Percentiles rank a stretch among this genome's conserved stretches.
Conservation (phyloP, 1,140 invertebrate genomes). For the Drosophila suzukii region DNA sequence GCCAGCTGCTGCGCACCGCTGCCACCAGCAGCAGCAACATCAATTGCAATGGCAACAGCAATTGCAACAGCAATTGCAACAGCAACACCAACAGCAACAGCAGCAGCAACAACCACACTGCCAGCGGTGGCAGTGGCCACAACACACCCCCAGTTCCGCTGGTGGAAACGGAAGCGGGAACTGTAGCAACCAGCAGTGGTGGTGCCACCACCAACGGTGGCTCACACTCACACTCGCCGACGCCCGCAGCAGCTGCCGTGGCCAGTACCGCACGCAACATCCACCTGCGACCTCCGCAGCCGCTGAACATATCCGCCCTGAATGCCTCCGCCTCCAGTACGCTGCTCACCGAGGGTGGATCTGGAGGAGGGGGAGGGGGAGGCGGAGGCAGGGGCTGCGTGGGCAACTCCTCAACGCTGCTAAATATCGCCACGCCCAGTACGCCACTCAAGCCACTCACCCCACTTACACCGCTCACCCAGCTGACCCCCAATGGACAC, state of each 20-base stretch:
- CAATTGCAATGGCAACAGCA: slow-evolving; percentile 27
- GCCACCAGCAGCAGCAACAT: slow-evolving; percentile 21
- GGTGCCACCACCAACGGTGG: slow-evolving; percentile 10
- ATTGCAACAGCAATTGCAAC: slow-evolving; percentile 14
- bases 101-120: slow-evolving; percentile 23
- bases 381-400: slow-evolving; percentile 19
- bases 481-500: slow-evolving; percentile 71
- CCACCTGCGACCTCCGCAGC: slow-evolving; percentile 80
- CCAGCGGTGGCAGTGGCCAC: slow-evolving; percentile 17
- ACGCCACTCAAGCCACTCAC: slow-evolving; percentile 52
- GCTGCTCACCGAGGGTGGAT: slow-evolving; percentile 55
- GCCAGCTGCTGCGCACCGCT: slow-evolving; percentile 56
- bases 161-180: slow-evolving; percentile 12
- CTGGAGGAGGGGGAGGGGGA: not conserved
- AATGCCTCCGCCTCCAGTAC: slow-evolving; percentile 68
- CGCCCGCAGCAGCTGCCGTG: slow-evolving; percentile 65
- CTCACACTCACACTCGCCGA: slow-evolving; percentile 29
- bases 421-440: slow-evolving; percentile 66
- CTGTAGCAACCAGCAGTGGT: not conserved
- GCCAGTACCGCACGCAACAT: slow-evolving; percentile 74
- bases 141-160: slow-evolving; percentile 22
- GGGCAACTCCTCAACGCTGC: slow-evolving; percentile 54
- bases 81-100: slow-evolving; percentile 14
- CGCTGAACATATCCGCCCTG: slow-evolving; percentile 89
- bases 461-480: slow-evolving; percentile 58